These are phyloP conservation scores for Papilio polyxenes DNA, from an alignment of 1,140 invertebrate genomes.

Conservation along the genomic window DNA sequence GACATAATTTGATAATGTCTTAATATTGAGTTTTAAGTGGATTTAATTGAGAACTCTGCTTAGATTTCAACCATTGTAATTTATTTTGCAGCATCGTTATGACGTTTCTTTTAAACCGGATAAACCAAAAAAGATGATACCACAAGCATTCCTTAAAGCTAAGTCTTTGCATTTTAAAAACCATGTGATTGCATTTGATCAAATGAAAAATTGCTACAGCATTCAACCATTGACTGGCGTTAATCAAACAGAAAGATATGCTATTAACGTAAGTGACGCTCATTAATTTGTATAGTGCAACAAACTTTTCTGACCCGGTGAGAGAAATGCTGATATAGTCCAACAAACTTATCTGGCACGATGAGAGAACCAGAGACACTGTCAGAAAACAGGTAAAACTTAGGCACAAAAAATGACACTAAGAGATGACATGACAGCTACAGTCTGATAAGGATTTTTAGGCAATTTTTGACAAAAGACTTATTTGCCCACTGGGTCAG, in stretches of 20 bases:
- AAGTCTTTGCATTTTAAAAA: conserved; percentile 53
- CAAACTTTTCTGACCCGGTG: background rate
- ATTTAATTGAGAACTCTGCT: background rate
- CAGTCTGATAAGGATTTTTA: background rate
- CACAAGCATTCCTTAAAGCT: conserved; percentile 50
- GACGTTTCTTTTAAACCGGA: conserved; percentile 69
- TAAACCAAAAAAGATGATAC: conserved; percentile 62
- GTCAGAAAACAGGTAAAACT: too few species aligned
- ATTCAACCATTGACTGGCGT: conserved; percentile 47
- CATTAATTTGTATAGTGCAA: conserved; percentile 23
- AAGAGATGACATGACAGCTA: too few species aligned
- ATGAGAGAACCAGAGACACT: too few species aligned
- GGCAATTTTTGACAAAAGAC: background rate
- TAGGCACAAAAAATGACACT: too few species aligned
- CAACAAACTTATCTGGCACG: background rate
- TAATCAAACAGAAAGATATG: conserved; percentile 45
- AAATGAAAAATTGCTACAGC: conserved; percentile 68
- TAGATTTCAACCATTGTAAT: background rate
- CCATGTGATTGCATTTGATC: conserved; percentile 65
- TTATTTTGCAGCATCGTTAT: conserved; percentile 66
- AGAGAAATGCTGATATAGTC: background rate
- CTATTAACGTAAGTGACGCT: conserved; percentile 50
- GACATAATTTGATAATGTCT: background rate
- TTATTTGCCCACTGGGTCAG: too few species aligned
- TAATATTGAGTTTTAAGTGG: background rate